Evolutionary conservation across 2,888 invertebrate genomes (phyloP), one percentile per base, ranked within the genome.

Genomic region (Monopis laevigella): DNA sequence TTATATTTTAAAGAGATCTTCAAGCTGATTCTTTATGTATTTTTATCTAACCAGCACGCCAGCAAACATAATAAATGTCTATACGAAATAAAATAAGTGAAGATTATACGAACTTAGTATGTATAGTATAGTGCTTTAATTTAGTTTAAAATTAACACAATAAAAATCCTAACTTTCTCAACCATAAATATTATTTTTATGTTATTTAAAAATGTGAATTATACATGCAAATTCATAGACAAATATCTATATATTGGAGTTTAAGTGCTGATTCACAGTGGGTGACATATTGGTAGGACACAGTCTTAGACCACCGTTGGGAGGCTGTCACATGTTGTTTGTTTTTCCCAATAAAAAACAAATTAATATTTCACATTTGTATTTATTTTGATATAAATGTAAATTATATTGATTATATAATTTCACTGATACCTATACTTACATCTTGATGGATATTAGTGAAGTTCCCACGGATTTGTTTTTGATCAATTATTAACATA

Each of bases 211-310:
- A 13, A 13, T 29, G 2, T 7, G 29, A 29, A 2, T 29, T 11
- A 29, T n/a, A 29, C 13, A 32, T 32, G 17, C 32, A 32, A 32
- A 32, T 32, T 32, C 13, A 7, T 32, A 14, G 17, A 11, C 2
- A 4, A 32, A 32, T 17, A 32, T 32, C 10, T n/a, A 32, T 13
- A 32, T 29, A 32, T 11, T 13, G 14, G 10, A 8, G 14, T 32
- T 32, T 32, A 72, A 49, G 69, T 65, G 69, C 62, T 51, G 54
- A 52, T 50, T 61, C 70, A 50, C 69, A 48, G 57, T 66, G 63
- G 67, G 67, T 57, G 65, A 67, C 36, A 36, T 36, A 36, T 36
- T 36, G 21, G 21, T 36, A 36, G 21, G 12, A 21, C 21, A 16
- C 21, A 16, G 19, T 19, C 21, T 18, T 19, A 13, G 36, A 36